Conservation (phyloP, 2,888 invertebrate genomes). For the Agrotis ipsilon region DNA sequence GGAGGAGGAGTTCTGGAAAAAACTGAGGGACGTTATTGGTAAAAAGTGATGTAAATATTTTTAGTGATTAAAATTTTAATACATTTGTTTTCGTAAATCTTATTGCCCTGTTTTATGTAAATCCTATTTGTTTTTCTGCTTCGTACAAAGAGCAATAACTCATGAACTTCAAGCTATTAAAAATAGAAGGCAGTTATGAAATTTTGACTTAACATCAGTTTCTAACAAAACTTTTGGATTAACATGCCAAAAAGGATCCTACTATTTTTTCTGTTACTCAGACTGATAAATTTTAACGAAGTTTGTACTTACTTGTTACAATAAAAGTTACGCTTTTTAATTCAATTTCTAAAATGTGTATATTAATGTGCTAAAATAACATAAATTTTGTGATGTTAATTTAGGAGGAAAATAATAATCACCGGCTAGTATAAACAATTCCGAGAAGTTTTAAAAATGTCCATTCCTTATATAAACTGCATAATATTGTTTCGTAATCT, state of each 20-base stretch:
- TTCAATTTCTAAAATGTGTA: not conserved
- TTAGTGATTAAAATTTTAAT: constrained; percentile 20
- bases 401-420: constrained; percentile 17
- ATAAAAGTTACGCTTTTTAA: constrained; percentile 13
- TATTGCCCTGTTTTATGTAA: not conserved
- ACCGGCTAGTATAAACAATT: constrained; percentile 6
- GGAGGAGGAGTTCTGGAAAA: constrained; percentile 84
- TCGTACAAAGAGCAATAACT: not conserved
- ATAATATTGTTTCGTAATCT: constrained; percentile 23
- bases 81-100: constrained; percentile 27
- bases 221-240: no score
- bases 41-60: constrained; percentile 63
- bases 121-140: not conserved
- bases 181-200: no score
- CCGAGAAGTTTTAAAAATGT: constrained; percentile 25
- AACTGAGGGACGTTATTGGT: constrained; percentile 78
- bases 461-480: constrained; percentile 9
- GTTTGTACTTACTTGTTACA: not conserved
- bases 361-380: no score
- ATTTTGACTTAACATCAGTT: no score
- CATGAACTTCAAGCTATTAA: not conserved
- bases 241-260: no score
- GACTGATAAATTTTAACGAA: not conserved
- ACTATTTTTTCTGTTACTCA: no score
- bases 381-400: no score